Conservation (phyloP, 2,888 invertebrate genomes). For the Acrobasis suavella region DNA sequence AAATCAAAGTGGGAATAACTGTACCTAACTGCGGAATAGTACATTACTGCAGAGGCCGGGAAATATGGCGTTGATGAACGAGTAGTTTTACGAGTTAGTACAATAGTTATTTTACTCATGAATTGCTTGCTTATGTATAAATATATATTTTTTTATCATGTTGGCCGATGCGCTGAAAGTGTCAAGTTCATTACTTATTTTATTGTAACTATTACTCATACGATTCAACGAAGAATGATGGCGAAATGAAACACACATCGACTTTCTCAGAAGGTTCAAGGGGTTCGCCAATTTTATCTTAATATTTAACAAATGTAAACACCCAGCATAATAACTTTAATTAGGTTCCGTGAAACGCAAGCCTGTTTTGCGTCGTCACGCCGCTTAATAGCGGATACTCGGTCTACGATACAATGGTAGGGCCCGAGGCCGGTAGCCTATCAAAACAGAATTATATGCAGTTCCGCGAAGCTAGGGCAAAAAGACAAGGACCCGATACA, state of each 20-base stretch:
- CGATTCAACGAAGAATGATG: too few species aligned
- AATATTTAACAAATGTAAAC: not conserved
- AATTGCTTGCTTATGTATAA: too few species aligned
- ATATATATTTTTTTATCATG: too few species aligned
- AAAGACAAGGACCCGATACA: not conserved
- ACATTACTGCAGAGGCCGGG: too few species aligned
- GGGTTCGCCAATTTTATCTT: not conserved
- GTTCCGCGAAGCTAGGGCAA: not conserved
- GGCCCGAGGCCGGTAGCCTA: constrained; percentile 3
- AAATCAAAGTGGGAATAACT: too few species aligned
- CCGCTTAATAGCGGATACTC: not conserved
- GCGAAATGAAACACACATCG: not conserved
- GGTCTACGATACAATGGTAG: not conserved
- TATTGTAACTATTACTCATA: too few species aligned
- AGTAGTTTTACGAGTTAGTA: too few species aligned
- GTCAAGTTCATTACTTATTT: too few species aligned
- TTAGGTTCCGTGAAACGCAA: constrained; percentile 5
- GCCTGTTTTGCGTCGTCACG: not conserved
- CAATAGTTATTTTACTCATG: too few species aligned
- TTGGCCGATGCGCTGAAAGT: too few species aligned
- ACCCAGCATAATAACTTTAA: not conserved
- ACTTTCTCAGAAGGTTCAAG: not conserved
- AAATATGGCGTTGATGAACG: too few species aligned
- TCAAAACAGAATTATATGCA: constrained; percentile 5
- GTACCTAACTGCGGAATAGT: too few species aligned